phyloP scores from a whole-genome alignment of 2,113 vertebrate genomes.

The Alligator mississippiensis region DNA sequence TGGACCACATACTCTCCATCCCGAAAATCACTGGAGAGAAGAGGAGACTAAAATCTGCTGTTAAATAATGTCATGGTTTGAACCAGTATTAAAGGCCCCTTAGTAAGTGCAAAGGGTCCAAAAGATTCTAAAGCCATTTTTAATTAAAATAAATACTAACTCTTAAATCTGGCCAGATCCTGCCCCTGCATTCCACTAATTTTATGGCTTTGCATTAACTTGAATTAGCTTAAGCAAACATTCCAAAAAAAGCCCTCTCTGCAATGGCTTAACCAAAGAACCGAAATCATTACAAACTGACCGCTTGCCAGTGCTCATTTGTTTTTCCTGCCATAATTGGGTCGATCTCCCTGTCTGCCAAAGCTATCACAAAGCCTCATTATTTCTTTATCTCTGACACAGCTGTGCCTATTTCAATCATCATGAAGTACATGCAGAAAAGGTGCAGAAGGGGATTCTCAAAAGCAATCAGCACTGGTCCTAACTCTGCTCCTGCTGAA shows the following conservation, averaged over 20 bases:
- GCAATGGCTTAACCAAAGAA: not conserved
- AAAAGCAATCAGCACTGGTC: not conserved
- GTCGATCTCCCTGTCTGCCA: not conserved
- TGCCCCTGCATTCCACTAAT: too few species aligned
- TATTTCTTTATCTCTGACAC: not conserved
- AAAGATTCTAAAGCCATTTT: not conserved
- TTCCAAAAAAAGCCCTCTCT: too few species aligned
- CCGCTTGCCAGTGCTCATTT: not conserved
- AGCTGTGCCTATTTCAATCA: not conserved
- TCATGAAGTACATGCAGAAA: not conserved
- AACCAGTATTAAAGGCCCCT: too few species aligned
- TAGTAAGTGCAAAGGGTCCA: not conserved
- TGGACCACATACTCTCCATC: not conserved
- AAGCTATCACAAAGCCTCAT: not conserved
- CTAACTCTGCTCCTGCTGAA: not conserved
- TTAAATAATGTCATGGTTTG: too few species aligned
- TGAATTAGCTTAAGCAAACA: too few species aligned
- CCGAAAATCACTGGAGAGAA: not conserved
- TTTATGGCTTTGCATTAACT: too few species aligned
- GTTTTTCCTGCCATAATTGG: not conserved
- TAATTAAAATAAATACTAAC: too few species aligned
- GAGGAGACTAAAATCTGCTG: too few species aligned
- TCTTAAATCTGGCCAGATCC: too few species aligned
- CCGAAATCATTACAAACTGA: too few species aligned
- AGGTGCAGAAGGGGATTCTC: not conserved